Conservation (phyloP, 2,797 vertebrate genomes). For the Delichon dasypus region DNA sequence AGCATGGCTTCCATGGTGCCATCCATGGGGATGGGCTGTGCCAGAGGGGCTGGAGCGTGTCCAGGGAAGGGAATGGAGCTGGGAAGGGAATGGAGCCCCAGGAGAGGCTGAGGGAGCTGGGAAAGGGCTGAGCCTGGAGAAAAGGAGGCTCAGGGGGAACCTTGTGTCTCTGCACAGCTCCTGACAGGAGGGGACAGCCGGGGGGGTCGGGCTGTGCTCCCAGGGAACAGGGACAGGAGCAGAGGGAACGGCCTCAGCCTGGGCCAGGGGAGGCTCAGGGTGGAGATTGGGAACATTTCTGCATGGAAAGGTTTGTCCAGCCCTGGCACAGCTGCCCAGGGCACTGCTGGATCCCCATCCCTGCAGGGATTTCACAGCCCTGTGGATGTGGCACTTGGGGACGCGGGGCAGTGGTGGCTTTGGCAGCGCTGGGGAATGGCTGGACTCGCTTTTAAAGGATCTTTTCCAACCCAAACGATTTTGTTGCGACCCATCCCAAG, state of each 20-base stretch:
- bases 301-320: rapidly evolving
- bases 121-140: not conserved
- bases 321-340: not conserved
- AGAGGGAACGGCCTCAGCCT: not conserved
- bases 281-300: rapidly evolving
- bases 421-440: not conserved
- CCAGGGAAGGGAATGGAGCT: not conserved
- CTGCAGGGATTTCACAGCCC: rapidly evolving
- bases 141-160: not conserved
- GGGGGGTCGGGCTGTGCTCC: not conserved
- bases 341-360: not conserved
- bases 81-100: not conserved
- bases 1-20: not conserved
- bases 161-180: not conserved
- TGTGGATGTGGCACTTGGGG: not conserved
- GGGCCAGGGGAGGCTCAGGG: rapidly evolving
- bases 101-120: not conserved
- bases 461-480: not conserved
- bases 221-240: not conserved
- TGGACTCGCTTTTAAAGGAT: not conserved
- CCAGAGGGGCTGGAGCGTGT: not conserved
- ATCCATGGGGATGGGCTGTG: not conserved
- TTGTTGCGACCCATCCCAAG: not conserved
- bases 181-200: not conserved
- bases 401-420: not conserved